Percentiles rank a stretch among this genome's conserved stretches.
Evolutionary conservation across 2,888 invertebrate genomes (phyloP).

Genomic region (Agrochola circellaris): DNA sequence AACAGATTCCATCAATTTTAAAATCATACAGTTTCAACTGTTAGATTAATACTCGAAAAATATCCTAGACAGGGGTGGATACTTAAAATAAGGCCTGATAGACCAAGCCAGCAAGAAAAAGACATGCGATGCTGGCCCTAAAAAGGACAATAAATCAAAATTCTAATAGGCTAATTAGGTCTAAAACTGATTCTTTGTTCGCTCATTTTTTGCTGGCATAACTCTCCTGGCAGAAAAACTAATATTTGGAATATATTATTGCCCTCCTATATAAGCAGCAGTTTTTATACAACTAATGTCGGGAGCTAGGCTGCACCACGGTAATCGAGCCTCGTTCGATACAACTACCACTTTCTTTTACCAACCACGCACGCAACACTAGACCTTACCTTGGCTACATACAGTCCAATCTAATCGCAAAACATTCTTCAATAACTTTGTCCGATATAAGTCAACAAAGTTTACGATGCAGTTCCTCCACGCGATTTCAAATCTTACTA

Average conservation of each 20-base stretch:
- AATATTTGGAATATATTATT: not conserved
- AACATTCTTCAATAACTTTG: conserved; percentile 63
- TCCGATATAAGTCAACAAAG: conserved; percentile 60
- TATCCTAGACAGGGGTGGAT: not conserved
- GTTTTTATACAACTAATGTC: conserved; percentile 63
- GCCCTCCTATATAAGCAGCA: conserved; percentile 21
- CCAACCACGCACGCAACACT: conserved; percentile 25
- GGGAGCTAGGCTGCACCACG: conserved; percentile 51
- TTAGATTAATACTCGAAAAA: not conserved
- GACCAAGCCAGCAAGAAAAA: not conserved
- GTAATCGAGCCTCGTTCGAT: conserved; percentile 68
- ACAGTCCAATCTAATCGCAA: conserved; percentile 38
- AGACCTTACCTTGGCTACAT: conserved; percentile 19
- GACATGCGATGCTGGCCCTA: not conserved
- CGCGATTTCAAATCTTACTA: conserved; percentile 40
- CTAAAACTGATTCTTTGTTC: not conserved
- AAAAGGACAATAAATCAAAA: not conserved
- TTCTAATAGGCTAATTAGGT: not conserved
- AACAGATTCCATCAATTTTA: not conserved
- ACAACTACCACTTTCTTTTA: conserved; percentile 38
- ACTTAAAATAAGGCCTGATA: not conserved
- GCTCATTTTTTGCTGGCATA: not conserved
- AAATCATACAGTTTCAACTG: too few relatives aligned
- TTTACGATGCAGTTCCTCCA: conserved; percentile 36
- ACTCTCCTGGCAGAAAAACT: not conserved